Percentiles rank a stretch among this genome's conserved stretches.
Conservation (phyloP, 2,888 invertebrate genomes). For the Ophioninae sp. region DNA sequence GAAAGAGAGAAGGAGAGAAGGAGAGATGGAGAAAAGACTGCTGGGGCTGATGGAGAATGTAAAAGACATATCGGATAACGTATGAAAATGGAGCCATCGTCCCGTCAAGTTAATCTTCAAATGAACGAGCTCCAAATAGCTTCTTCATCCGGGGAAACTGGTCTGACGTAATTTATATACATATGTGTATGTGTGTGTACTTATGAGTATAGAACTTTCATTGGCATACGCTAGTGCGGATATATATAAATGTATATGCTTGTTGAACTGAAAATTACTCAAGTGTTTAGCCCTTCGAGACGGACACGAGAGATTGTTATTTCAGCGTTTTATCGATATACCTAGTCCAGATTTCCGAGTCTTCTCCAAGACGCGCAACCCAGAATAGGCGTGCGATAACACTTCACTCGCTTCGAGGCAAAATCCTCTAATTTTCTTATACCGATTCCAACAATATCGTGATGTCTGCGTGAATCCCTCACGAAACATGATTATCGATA, state of each 20-base stretch:
- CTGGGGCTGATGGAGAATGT: neutral
- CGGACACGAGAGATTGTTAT: slow-evolving; percentile 42
- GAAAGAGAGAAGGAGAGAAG: neutral
- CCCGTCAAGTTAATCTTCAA: slow-evolving; percentile 54
- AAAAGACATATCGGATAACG: neutral
- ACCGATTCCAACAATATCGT: slow-evolving; percentile 14
- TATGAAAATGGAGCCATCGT: slow-evolving; percentile 18
- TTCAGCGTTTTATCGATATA: slow-evolving; percentile 51
- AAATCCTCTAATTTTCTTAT: slow-evolving; percentile 9
- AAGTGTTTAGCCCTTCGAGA: slow-evolving; percentile 8
- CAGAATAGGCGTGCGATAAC: slow-evolving; percentile 35
- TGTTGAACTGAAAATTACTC: neutral
- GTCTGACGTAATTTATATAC: neutral
- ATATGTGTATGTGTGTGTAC: neutral
- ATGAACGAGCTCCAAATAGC: slow-evolving; percentile 55
- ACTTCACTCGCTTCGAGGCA: neutral
- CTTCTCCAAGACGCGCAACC: slow-evolving; percentile 25
- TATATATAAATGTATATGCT: neutral
- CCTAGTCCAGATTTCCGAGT: neutral
- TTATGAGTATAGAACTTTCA: neutral
- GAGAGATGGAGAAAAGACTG: slow-evolving; percentile 11
- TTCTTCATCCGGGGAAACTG: slow-evolving; percentile 23
- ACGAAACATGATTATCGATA: too few relatives aligned
- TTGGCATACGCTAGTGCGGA: too few relatives aligned
- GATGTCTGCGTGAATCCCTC: neutral